Evolutionary conservation across 2,888 invertebrate species (phyloP).

Genomic region (Philhelius pedissequus): DNA sequence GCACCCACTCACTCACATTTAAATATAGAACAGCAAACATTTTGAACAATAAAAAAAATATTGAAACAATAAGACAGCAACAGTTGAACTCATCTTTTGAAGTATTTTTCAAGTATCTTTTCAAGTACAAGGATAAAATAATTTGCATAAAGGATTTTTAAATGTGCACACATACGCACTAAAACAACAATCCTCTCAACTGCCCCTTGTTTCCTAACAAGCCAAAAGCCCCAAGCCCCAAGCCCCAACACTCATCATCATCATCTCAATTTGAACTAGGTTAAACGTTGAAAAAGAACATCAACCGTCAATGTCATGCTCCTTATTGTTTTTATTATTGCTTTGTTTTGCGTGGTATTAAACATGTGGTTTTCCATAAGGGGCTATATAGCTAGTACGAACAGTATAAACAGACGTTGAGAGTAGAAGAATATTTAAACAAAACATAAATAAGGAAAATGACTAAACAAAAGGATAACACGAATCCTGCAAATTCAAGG

Average conservation of each 20-base stretch:
- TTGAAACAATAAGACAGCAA: slow-evolving; percentile 42
- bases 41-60: not conserved
- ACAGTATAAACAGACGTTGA: not conserved
- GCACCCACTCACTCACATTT: not conserved
- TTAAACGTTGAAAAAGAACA: slow-evolving; percentile 43
- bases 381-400: not conserved
- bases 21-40: slow-evolving; percentile 2
- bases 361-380: slow-evolving; percentile 4
- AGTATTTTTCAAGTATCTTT: slow-evolving; percentile 18
- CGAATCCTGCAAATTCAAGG: not conserved
- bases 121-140: slow-evolving; percentile 46
- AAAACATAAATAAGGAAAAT: not conserved
- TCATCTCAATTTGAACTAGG: no score
- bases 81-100: slow-evolving; percentile 48
- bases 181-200: not conserved
- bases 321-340: slow-evolving; percentile 6
- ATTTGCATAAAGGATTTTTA: slow-evolving; percentile 39
- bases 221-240: no score
- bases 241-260: slow-evolving; percentile 18
- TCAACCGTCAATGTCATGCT: slow-evolving; percentile 57
- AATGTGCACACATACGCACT: slow-evolving; percentile 16
- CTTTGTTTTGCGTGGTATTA: slow-evolving; percentile 34
- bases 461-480: not conserved
- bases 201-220: not conserved
- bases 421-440: not conserved